Conservation (phyloP, 2,888 invertebrate species). For the Minunthozetes semirufus region DNA sequence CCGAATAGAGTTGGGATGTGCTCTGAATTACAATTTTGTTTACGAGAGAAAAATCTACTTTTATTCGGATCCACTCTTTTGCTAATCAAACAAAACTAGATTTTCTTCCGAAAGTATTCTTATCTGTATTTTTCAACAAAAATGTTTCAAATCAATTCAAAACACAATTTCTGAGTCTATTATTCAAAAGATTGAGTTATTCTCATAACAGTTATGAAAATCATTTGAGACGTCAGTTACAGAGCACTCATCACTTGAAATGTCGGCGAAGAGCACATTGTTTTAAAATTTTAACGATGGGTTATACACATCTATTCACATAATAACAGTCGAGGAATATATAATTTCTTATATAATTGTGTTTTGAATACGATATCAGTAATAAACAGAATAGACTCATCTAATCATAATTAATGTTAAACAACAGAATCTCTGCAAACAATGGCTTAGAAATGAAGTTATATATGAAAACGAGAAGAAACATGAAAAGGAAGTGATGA, state of each 20-base stretch:
- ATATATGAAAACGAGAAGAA: background rate
- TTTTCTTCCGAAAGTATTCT: no score
- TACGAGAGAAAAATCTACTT: background rate
- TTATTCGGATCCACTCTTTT: background rate
- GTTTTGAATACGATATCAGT: background rate
- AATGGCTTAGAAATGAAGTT: background rate
- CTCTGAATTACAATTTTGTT: constrained; percentile 6
- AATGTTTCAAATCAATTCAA: no score
- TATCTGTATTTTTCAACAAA: no score
- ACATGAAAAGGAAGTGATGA: constrained; percentile 21
- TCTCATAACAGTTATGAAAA: no score
- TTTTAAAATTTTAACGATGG: no score
- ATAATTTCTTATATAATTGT: background rate
- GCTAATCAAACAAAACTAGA: no score
- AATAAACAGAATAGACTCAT: background rate
- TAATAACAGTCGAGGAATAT: background rate
- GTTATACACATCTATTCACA: background rate
- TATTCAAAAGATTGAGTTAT: no score
- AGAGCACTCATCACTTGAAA: no score
- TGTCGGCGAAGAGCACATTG: no score
- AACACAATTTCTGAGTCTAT: no score
- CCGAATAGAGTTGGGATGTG: background rate
- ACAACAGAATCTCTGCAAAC: constrained; percentile 5
- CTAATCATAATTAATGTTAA: background rate
- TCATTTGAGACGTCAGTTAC: no score